Percentiles rank a stretch among this genome's conserved stretches.
Conservation (phyloP, 2,888 invertebrate species). For the Calephelis perditalis region DNA sequence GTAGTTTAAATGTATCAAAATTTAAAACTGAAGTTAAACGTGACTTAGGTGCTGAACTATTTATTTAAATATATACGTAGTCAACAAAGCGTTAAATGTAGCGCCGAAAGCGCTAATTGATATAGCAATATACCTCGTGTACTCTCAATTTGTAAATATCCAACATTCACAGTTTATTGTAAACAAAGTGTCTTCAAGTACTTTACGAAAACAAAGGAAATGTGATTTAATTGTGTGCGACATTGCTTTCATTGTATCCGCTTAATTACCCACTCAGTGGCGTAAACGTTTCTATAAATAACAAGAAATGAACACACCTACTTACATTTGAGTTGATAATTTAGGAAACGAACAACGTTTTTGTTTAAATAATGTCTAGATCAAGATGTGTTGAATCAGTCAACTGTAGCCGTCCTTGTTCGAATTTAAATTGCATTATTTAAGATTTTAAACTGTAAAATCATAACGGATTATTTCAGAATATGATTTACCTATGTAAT, state of each 20-base stretch:
- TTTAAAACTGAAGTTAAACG: too few relatives aligned
- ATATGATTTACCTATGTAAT: too few relatives aligned
- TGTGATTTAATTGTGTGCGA: constrained; percentile 5
- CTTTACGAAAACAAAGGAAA: constrained; percentile 9
- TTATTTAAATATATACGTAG: too few relatives aligned
- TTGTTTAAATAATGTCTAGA: background rate
- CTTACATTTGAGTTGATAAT: constrained; percentile 8
- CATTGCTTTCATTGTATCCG: constrained; percentile 4
- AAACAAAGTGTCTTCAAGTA: constrained; percentile 12
- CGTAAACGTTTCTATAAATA: constrained; percentile 16
- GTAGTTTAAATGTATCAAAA: too few relatives aligned
- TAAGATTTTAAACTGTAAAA: too few relatives aligned
- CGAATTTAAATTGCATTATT: too few relatives aligned
- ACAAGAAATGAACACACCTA: constrained; percentile 2
- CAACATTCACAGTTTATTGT: constrained; percentile 11
- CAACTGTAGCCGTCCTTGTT: too few relatives aligned
- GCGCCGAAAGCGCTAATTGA: too few relatives aligned
- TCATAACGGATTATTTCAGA: too few relatives aligned
- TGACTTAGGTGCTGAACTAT: too few relatives aligned
- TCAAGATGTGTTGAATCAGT: too few relatives aligned
- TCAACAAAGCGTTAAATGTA: too few relatives aligned
- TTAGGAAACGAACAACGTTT: background rate
- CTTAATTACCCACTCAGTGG: constrained; percentile 13
- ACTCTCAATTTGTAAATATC: constrained; percentile 10
- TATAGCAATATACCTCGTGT: background rate